Evolutionary conservation across 2,888 invertebrate genomes (phyloP), one percentile per base, ranked within the genome.

Genomic region (Cylindroiulus punctatus): DNA sequence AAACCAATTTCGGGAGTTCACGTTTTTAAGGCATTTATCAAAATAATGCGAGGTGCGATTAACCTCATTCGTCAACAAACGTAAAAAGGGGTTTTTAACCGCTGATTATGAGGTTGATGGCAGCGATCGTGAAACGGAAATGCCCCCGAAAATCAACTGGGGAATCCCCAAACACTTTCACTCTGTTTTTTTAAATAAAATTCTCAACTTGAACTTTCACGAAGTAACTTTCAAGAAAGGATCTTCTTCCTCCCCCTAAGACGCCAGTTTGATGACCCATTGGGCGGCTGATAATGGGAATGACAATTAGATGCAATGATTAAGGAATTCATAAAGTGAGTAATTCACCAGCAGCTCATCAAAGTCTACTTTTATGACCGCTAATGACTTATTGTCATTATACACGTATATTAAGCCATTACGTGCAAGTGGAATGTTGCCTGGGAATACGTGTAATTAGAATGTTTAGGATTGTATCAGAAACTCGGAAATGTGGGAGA

Each of bases 41-140:
- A 47, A 47, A 47, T 47, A 17, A 47, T 4, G 14, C 17, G 17
- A 47, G 14, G 47, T 47, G 47, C 47, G 47, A 47, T 47, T 47
- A 47, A 47, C 47, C 47, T 47, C 47, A 17, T 47, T 47, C 47
- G 47, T 47, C 47, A 47, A 47, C 47, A 47, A 47, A 52, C 52
- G 52, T 52, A 52, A 52, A 52, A 52, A 52, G 52, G 52, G 52
- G 52, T 52, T 52, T 52, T 52, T 52, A 52, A 52, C 52, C 52
- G 52, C 19, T n/a, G 52, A n/a, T 52, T 52, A 52, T 4, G 47
- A 47, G 52, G 52, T 52, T 52, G 52, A 52, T 52, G 52, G 52
- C 52, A n/a, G 52, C 5, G 52, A 52, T 19, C 17, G 52, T 52
- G 52, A 52, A 52, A 52, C 52, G 52, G 52, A 52, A 52, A 52